A percentile compares a stretch with the other conserved stretches of the same genome.
Conservation (phyloP, 2,888 invertebrate species). For the Ochropleura leucogaster region DNA sequence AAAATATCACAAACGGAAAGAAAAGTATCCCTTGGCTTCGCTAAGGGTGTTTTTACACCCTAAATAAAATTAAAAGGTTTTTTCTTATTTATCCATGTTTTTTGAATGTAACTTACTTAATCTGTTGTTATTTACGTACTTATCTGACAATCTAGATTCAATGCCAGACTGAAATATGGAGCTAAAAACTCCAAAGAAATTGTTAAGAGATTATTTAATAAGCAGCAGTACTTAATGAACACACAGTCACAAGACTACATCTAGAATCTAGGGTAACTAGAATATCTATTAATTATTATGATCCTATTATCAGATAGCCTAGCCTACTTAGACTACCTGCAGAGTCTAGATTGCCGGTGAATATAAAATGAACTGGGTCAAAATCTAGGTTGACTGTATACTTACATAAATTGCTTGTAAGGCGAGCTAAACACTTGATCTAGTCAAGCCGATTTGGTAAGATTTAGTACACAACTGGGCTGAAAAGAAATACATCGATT, state of each 20-base stretch:
- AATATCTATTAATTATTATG: slow-evolving; percentile 14
- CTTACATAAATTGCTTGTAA: neutral
- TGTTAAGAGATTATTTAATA: neutral
- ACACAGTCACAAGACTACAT: neutral
- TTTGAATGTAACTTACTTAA: too few species aligned
- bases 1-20: too few species aligned
- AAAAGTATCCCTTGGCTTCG: too few species aligned
- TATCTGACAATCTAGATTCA: neutral
- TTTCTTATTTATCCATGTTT: too few species aligned
- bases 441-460: neutral
- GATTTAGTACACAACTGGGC: neutral
- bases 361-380: slow-evolving; percentile 17
- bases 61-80: too few species aligned
- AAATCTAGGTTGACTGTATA: slow-evolving; percentile 16
- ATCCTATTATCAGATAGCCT: neutral
- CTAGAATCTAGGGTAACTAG: slow-evolving; percentile 18
- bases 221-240: neutral
- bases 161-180: neutral
- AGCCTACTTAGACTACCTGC: neutral
- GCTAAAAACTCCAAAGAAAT: neutral
- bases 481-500: neutral
- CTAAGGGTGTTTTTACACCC: too few species aligned
- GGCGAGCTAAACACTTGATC: neutral
- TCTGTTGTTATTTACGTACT: neutral
- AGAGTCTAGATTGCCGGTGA: neutral